Conservation (phyloP, 2,113 vertebrate species). For the Melanostigma gelatinosum region DNA sequence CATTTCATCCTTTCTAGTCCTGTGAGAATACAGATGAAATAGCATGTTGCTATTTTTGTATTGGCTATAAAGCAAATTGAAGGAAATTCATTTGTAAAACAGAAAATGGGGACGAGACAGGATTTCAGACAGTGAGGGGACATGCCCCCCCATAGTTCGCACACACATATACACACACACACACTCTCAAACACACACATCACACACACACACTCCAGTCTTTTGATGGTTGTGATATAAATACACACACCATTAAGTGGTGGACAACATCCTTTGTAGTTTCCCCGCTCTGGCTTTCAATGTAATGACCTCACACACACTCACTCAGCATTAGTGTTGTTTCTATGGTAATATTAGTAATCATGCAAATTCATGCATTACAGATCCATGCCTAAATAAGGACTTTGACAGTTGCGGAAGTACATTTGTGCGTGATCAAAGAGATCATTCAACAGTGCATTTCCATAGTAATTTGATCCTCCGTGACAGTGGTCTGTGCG, state of each 20-base stretch:
- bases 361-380: conserved; percentile 81
- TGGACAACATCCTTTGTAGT: conserved; percentile 74
- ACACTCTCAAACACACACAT: conserved; percentile 18
- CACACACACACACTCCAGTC: conserved; percentile 34
- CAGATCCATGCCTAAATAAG: conserved; percentile 73
- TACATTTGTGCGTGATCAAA: conserved; percentile 74
- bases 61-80: neutral
- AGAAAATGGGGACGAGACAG: conserved; percentile 19
- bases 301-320: conserved; percentile 69
- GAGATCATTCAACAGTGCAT: conserved; percentile 75
- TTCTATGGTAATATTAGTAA: conserved; percentile 80
- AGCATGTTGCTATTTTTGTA: conserved; percentile 7
- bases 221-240: conserved; percentile 76
- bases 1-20: neutral
- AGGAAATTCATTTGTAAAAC: conserved; percentile 17
- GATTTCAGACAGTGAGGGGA: conserved; percentile 26
- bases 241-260: conserved; percentile 63
- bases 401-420: conserved; percentile 70
- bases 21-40: conserved; percentile 26
- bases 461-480: conserved; percentile 81
- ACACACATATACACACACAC: conserved; percentile 32
- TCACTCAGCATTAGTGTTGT: conserved; percentile 72
- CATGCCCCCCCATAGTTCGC: conserved; percentile 15
- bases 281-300: conserved; percentile 64
- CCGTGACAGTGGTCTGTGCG: conserved; percentile 67